phyloP scores from a whole-genome alignment of 2,888 invertebrate species.

The Hirtodrosophila alboralis region DNA sequence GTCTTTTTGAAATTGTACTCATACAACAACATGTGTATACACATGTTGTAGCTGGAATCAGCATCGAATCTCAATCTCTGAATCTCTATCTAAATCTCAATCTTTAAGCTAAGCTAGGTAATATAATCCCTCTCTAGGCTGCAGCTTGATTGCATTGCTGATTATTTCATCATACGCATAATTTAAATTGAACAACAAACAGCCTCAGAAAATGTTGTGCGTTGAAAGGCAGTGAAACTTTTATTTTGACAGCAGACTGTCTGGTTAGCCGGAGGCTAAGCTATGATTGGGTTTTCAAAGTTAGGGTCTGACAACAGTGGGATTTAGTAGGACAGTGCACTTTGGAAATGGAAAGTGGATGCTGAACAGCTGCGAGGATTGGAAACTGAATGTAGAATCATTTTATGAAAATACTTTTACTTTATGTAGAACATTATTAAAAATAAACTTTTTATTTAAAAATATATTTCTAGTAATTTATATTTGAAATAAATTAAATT shows the following conservation, averaged over 20 bases:
- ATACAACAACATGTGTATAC: constrained; percentile 67
- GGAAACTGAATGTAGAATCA: too few relatives aligned
- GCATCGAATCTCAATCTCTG: constrained; percentile 26
- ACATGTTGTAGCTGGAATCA: constrained; percentile 60
- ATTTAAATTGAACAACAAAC: constrained; percentile 70
- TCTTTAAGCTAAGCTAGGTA: constrained; percentile 46
- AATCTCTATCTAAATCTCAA: constrained; percentile 47
- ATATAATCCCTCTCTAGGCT: constrained; percentile 57
- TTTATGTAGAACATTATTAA: too few relatives aligned
- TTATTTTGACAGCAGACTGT: constrained; percentile 36
- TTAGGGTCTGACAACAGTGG: constrained; percentile 13
- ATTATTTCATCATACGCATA: constrained; percentile 78
- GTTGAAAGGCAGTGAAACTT: constrained; percentile 56
- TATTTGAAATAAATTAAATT: too few relatives aligned
- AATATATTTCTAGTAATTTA: too few relatives aligned
- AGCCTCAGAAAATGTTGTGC: constrained; percentile 25
- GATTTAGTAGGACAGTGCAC: constrained; percentile 12
- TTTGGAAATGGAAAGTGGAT: constrained; percentile 57
- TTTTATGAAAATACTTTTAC: too few relatives aligned
- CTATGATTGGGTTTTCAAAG: constrained; percentile 59
- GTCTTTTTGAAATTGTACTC: constrained; percentile 63
- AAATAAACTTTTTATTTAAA: too few relatives aligned
- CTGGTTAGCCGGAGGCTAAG: constrained; percentile 38
- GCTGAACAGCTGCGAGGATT: neutral
- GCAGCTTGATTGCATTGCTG: constrained; percentile 73